Evolutionary conservation across 2,888 invertebrate genomes (phyloP).

Genomic region (Noctua pronuba): DNA sequence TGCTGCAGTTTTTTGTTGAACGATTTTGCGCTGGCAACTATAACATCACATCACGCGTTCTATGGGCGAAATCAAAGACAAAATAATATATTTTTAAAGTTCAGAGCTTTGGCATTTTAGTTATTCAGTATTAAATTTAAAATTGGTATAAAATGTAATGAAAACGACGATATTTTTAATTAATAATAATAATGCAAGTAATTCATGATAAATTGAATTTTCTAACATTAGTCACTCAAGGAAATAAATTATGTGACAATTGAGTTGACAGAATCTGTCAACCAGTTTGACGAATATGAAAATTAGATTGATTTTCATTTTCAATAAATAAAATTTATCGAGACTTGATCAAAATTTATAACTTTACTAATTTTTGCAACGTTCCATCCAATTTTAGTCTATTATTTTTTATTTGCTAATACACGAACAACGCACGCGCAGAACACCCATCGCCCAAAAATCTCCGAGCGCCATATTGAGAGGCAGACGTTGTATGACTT

Average conservation of each 20-base stretch:
- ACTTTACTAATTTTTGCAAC: conserved; percentile 71
- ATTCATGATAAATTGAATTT: not conserved
- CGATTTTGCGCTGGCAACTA: conserved; percentile 45
- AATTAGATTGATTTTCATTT: conserved; percentile 80
- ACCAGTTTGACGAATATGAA: conserved; percentile 84
- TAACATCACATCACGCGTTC: conserved; percentile 54
- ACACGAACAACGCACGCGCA: conserved; percentile 90
- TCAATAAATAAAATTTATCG: conserved; percentile 72
- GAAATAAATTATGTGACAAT: conserved; percentile 63
- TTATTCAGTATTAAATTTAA: not conserved
- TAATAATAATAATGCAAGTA: not conserved
- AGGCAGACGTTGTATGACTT: conserved; percentile 93
- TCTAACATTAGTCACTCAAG: conserved; percentile 28
- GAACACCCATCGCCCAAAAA: conserved; percentile 90
- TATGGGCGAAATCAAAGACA: conserved; percentile 55
- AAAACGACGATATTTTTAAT: not conserved
- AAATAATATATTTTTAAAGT: conserved; percentile 23
- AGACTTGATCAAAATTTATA: conserved; percentile 69
- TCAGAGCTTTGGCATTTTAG: conserved; percentile 29
- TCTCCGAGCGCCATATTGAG: conserved; percentile 94
- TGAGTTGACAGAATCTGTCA: conserved; percentile 80
- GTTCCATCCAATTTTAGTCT: conserved; percentile 74
- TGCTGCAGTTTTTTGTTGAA: not conserved
- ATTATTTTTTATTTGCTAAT: conserved; percentile 84
- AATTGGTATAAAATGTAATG: not conserved